Evolutionary conservation across 2,113 vertebrate species (phyloP), one percentile per base, ranked within the genome.

Genomic region (Myotis davidii): DNA sequence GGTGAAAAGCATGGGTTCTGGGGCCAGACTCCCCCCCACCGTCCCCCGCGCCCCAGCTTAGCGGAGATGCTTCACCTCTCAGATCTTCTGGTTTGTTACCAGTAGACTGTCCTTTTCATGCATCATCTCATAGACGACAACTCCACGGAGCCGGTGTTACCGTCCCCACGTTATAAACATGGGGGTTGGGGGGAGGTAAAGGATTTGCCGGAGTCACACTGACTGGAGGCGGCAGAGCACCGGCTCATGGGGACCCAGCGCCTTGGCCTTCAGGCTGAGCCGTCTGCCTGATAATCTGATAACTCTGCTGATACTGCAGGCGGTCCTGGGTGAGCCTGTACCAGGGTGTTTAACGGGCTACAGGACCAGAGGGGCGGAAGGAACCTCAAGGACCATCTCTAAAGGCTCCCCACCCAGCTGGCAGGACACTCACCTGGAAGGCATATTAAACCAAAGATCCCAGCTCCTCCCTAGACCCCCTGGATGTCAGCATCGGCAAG

Each of bases 401-500:
- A 56, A 54, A 74, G 59, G 42, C 0, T 12, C 34, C 21, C 34
- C 12, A 23, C 4, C 39, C 32, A 18, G 42, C 42, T 3, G n/a
- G 74, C 83, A 89, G 70, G 64, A 64, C 21, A 59, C 13, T n/a
- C 61, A 20, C 32, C 18, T 34, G 45, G 32, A 50, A 61, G 48
- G 10, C 13, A 27, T 16, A 52, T 32, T 14, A 34, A 74, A 48
- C 18, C 1, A 25, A 87, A 73, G 61, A 18, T 2, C 69, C 69
- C 69, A 61, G 54, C 9, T 52, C 50, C 42, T 50, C 21, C 65
- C 37, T 6, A 29, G 13, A 5, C 5, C 21, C 65, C 72, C 59
- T 14, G 29, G 25, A 23, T 0, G 3, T 8, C 39, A n/a, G 3
- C 32, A 14, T 23, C 8, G 27, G 42, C 0, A 2, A 0, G 11